Base-by-base conservation (phyloP, 2,113 vertebrate species). In the Sakesphorus luctuosus region DNA sequence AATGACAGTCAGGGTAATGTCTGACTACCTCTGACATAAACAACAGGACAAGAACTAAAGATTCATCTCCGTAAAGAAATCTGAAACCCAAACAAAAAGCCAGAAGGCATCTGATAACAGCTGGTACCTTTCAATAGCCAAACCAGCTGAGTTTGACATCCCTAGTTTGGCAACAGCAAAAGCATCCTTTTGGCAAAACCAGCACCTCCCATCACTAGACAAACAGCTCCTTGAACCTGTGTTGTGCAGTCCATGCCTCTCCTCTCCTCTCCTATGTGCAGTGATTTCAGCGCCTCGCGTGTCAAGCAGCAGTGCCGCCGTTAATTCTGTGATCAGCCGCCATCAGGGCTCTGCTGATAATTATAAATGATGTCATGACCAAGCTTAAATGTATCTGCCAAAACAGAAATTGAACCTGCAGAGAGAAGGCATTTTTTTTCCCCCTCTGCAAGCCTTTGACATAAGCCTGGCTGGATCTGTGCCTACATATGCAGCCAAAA, bases 401-500 rank as follows among this genome's bases (percentile, higher is more conserved):
- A 87, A 94, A 36, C 53, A 82, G 59, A 61, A 73, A 61, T 4
- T 95, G 96, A 96, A 97, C 96, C 96, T 93, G 95, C 93, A 84
- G 96, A 96, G 98, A 97, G 84, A 97, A 95, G 72, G 18, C 18
- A 0, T 2, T 21, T 63, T 76, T 23, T 18, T 91, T 31, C 33
- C 59, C 3, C 95, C 95, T 91, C 86, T 78, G 96, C 96, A 94
- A 98, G 98, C 71, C 95, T 97, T 55, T 85, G 87, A 84, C 96
- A 98, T 82, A 80, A 98, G 97, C 79, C 87, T 69, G 2, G 5
- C 71, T 98, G 98, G 98, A 94, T n/a, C 89, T n/a, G 88, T 92
- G 97, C 96, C 98, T 93, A 55, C 24, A 9, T 11, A 20, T 11
- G 73, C 91, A 89, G 98, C 97, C 97, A 97, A 89, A 65, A 83